Percentiles rank a stretch among this genome's conserved stretches.
These are phyloP conservation scores for Dasyurus viverrinus DNA, from an alignment of 2,113 vertebrate species.

Conservation along the genomic window DNA sequence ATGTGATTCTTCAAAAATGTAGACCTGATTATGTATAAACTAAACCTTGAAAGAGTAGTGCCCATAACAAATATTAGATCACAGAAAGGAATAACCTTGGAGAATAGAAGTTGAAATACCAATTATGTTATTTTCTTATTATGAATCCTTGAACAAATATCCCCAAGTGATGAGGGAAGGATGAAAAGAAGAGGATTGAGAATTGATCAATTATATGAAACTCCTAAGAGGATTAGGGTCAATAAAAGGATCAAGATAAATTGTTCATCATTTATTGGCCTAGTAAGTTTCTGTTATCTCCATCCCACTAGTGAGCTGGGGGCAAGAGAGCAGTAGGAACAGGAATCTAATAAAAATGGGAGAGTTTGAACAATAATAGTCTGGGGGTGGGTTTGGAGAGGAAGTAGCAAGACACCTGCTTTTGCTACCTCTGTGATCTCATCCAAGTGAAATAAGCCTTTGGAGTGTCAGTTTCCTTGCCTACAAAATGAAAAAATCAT, in stretches of 20 bases:
- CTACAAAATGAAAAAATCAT: background rate
- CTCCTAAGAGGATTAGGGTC: background rate
- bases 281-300: background rate
- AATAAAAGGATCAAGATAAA: background rate
- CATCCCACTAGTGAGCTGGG: background rate
- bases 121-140: background rate
- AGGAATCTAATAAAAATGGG: background rate
- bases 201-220: background rate
- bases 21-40: background rate
- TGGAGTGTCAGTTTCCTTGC: background rate
- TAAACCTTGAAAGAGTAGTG: background rate
- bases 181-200: background rate
- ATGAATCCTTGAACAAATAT: background rate
- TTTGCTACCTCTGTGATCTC: background rate
- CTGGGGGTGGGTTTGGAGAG: background rate
- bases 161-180: background rate
- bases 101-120: background rate
- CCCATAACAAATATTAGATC: background rate
- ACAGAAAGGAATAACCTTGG: background rate
- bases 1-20: background rate
- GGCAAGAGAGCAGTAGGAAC: background rate
- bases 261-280: background rate
- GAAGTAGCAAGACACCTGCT: background rate
- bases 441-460: background rate
- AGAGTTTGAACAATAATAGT: background rate